Percentiles rank a stretch among this genome's conserved stretches.
phyloP scores from a whole-genome alignment of 2,797 vertebrate genomes.

The Semaprochilodus insignis region DNA sequence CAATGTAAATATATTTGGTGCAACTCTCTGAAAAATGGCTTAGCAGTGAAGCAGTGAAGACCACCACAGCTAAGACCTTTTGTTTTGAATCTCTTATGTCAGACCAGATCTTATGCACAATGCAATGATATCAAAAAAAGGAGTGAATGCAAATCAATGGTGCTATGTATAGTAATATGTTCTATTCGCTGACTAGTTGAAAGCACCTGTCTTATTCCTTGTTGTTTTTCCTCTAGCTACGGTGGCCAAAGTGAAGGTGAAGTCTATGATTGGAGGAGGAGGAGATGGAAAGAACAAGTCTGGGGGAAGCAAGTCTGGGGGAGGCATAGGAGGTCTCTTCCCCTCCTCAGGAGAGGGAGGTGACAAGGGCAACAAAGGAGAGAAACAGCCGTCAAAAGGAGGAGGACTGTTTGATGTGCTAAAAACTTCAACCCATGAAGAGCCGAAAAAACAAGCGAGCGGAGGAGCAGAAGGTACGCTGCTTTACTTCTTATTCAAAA shows the following conservation, averaged over 20 bases:
- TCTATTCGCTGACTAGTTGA: too few species aligned
- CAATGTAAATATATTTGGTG: too few species aligned
- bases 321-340: constrained; percentile 47
- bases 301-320: constrained; percentile 19
- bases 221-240: constrained; percentile 45
- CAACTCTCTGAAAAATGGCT: too few species aligned
- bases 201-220: not conserved
- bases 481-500: not conserved
- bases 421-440: not conserved
- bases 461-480: not conserved
- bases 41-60: too few species aligned
- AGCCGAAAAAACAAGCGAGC: not conserved
- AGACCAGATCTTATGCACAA: too few species aligned
- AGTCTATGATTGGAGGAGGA: constrained; percentile 12
- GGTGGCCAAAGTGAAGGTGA: constrained; percentile 59
- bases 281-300: constrained; percentile 6
- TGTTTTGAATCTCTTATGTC: too few species aligned
- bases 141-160: too few species aligned
- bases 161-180: too few species aligned
- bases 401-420: constrained; percentile 51
- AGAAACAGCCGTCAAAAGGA: constrained; percentile 30
- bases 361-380: not conserved
- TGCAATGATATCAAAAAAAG: too few species aligned
- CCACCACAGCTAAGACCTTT: too few species aligned
- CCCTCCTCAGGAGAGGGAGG: constrained; percentile 21